A percentile compares a stretch with the other conserved stretches of the same genome.
Evolutionary conservation across 2,888 invertebrate species (phyloP).

Genomic region (Molorchus minor): DNA sequence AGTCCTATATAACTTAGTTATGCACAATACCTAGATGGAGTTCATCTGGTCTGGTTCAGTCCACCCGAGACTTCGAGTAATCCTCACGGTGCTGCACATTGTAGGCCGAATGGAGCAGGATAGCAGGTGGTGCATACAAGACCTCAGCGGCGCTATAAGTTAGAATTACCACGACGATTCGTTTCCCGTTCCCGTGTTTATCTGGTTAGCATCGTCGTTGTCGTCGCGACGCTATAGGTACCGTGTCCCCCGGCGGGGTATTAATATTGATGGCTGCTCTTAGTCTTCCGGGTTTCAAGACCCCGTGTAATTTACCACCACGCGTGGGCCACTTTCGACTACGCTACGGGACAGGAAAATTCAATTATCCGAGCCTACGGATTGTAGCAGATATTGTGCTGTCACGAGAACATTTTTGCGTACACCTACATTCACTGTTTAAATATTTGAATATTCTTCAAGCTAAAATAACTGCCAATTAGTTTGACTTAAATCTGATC

Average conservation of each 20-base stretch:
- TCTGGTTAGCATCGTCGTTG: slow-evolving; percentile 10
- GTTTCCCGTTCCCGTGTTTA: slow-evolving; percentile 13
- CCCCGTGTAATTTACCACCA: slow-evolving; percentile 48
- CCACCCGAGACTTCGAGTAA: no score
- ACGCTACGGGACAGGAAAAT: slow-evolving; percentile 46
- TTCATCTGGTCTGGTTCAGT: no score
- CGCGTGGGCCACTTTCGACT: slow-evolving; percentile 43
- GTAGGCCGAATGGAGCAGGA: not conserved
- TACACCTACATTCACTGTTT: no score
- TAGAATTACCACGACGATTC: slow-evolving; percentile 15
- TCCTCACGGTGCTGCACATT: not conserved
- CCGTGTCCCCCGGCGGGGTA: slow-evolving; percentile 3
- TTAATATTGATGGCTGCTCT: slow-evolving; percentile 22
- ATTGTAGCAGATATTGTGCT: slow-evolving; percentile 34
- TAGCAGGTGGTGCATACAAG: slow-evolving; percentile 10
- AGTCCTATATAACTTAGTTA: no score
- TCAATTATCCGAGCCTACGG: slow-evolving; percentile 44
- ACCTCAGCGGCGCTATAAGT: slow-evolving; percentile 9
- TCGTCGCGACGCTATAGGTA: slow-evolving; percentile 3
- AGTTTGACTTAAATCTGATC: no score
- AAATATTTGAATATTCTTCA: no score
- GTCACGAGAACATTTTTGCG: slow-evolving; percentile 7
- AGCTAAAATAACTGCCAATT: no score
- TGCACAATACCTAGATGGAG: no score
- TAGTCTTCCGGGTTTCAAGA: slow-evolving; percentile 13